These are phyloP conservation scores for Pachycephala philippinensis DNA, from an alignment of 2,113 vertebrate genomes.

Conservation along the genomic window DNA sequence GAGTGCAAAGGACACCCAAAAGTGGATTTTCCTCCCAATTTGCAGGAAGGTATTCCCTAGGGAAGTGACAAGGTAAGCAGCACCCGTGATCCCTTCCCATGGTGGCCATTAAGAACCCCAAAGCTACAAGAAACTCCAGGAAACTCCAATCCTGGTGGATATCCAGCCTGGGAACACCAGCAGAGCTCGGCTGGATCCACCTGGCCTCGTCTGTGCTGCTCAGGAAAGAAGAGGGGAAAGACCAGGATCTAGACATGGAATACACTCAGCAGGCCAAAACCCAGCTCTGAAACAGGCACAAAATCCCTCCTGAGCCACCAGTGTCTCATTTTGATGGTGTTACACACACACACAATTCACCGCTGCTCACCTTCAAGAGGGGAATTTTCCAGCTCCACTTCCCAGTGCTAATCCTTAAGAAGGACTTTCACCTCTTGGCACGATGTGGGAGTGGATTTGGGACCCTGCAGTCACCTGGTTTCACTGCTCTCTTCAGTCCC, in stretches of 20 bases:
- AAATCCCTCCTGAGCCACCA: background rate
- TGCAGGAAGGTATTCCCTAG: background rate
- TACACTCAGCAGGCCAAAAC: background rate
- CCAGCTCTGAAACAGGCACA: background rate
- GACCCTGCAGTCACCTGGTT: background rate
- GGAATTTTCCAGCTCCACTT: background rate
- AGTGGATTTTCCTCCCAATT: fast-evolving
- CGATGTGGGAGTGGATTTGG: fast-evolving
- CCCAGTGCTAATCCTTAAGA: background rate
- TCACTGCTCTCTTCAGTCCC: background rate
- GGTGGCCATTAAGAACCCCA: background rate
- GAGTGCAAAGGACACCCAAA: background rate
- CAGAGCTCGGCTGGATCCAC: background rate
- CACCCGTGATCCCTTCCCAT: fast-evolving
- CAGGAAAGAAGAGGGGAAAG: background rate
- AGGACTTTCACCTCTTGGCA: background rate
- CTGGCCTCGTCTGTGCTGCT: background rate
- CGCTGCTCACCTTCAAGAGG: background rate
- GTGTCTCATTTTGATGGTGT: fast-evolving
- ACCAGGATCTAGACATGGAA: background rate
- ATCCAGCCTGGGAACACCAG: background rate
- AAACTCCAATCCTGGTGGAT: background rate
- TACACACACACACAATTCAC: fast-evolving
- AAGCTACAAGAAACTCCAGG: background rate
- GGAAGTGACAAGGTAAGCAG: background rate